Evolutionary conservation across 2,888 invertebrate species (phyloP).

Genomic region (Spisula subtruncata): DNA sequence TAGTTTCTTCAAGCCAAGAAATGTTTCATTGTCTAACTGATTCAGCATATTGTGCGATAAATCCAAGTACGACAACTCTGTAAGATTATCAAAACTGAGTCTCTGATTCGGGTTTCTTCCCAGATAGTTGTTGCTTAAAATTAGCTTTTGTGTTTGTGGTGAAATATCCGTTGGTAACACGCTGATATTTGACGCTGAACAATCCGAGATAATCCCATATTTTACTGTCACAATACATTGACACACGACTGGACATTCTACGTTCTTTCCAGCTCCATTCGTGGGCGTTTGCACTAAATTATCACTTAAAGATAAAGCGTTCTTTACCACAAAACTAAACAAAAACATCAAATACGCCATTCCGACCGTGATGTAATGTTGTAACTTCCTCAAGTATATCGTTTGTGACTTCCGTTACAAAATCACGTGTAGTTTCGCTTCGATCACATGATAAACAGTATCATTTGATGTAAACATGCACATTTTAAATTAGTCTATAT

Average conservation of each 20-base stretch:
- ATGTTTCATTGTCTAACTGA: not conserved
- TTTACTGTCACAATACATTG: not conserved
- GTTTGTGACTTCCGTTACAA: too few relatives aligned
- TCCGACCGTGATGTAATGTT: too few relatives aligned
- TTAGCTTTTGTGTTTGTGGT: not conserved
- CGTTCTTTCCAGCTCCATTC: not conserved
- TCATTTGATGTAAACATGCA: too few relatives aligned
- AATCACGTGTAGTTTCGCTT: too few relatives aligned
- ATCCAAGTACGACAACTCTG: not conserved
- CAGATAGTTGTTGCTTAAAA: not conserved
- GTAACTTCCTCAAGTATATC: too few relatives aligned
- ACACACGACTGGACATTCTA: not conserved
- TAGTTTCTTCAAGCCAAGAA: not conserved
- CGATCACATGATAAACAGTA: too few relatives aligned
- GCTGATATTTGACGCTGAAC: not conserved
- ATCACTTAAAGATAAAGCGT: not conserved
- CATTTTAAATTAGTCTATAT: too few relatives aligned
- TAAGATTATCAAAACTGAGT: not conserved
- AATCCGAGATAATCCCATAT: not conserved
- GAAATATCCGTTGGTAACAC: not conserved
- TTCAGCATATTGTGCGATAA: not conserved
- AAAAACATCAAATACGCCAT: too few relatives aligned
- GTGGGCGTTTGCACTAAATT: not conserved
- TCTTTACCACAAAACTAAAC: too few relatives aligned
- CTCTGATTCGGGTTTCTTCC: not conserved